Conservation (phyloP, 2,797 vertebrate species). For the Hydrolagus colliei region DNA sequence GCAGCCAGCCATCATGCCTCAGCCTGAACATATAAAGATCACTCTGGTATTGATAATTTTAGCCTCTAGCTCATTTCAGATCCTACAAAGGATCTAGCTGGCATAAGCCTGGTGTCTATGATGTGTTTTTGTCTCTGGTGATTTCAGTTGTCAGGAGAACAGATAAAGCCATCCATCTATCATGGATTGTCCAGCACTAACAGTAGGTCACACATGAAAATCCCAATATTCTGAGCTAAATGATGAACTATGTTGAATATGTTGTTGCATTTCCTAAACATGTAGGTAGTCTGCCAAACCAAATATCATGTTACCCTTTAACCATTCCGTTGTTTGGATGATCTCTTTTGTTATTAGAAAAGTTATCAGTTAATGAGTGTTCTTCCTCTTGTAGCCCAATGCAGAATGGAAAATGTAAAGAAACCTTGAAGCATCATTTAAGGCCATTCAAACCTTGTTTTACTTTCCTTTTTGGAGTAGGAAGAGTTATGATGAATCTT, state of each 20-base stretch:
- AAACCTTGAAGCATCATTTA: no score
- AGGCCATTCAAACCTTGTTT: no score
- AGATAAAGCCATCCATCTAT: not conserved
- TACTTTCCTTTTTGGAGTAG: no score
- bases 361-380: no score
- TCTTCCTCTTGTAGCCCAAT: no score
- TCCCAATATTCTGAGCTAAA: not conserved
- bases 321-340: no score
- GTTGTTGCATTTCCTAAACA: no score
- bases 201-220: not conserved
- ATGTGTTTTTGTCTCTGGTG: not conserved
- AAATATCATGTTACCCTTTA: no score
- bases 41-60: not conserved
- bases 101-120: not conserved
- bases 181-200: not conserved
- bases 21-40: not conserved
- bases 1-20: not conserved
- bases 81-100: not conserved
- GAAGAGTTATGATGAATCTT: no score
- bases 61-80: not conserved
- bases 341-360: no score
- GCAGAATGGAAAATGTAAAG: no score
- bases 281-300: no score
- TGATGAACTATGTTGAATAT: not conserved
- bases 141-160: not conserved